Evolutionary conservation across 1,140 invertebrate genomes (phyloP), one percentile per base, ranked within the genome.

Genomic region (Drosophila kurseongensis): DNA sequence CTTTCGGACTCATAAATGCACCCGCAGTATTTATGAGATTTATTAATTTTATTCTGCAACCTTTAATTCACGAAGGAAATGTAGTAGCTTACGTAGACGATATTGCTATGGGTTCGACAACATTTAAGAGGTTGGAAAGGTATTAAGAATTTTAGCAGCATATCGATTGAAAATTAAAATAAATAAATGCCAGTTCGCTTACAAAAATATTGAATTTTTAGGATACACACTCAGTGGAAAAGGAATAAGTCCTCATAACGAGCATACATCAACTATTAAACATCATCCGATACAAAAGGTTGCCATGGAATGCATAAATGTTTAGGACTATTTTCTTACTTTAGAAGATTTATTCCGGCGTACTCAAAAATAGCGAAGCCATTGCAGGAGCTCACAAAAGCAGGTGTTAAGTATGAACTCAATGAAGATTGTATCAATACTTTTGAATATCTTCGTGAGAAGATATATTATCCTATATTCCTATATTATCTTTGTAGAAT

Each of bases 321-420:
- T n/a, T 38, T n/a, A 55, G 35, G 16, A 40, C 4, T 55, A 54
- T 38, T 54, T 54, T 54, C 16, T n/a, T 38, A 23, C 14, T 54
- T 54, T 18, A 38, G 44, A 5, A 9, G 44, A 18, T 38, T 54
- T 54, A 38, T 54, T 54, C 51, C 32, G 16, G 23, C 23, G 23
- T 23, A 23, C 23, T 23, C 16, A 23, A 54, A 38, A 38, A 38
- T 38, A 38, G 52, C 35, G 1, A 55, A 55, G 5, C 18, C 18
- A 40, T 55, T 55, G 35, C 48, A 51, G 10, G n/a, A 51, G 8
- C 48, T 51, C 27, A 51, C 27, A 14, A 32, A 51, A 50, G 7
- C 23, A 14, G n/a, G 47, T 38, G 35, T 23, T 23, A 23, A 23
- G 18, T 23, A 23, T 23, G 18, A 23, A 23, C 18, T 23, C 18